Base-by-base conservation (phyloP, 2,113 vertebrate genomes). In the Notiomystis cincta region DNA sequence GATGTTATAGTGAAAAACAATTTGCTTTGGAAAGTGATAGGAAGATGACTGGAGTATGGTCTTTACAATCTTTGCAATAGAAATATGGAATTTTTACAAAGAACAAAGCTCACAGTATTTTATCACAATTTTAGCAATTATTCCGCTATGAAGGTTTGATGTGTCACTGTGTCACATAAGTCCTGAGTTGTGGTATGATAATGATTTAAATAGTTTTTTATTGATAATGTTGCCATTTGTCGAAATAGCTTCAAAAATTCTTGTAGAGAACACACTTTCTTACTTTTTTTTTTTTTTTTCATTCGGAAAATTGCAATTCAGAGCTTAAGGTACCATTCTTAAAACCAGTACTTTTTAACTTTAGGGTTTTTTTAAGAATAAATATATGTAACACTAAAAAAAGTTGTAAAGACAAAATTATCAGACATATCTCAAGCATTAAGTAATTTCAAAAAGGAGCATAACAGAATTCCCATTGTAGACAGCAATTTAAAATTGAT, bases 21-120 rank as follows among this genome's bases (percentile, higher is more conserved):
- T 66, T 93, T 91, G 42, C 40, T 95, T 82, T 73, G 16, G 57
- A 76, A 57, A 61, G 15, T 60, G 35, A 12, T 70, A 62, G 92
- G 31, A 94, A 90, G 90, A 72, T 40, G 69, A 78, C 69, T 82
- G 72, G 48, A 80, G 24, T 42, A 93, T 95, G 94, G 97, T 95
- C 87, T 95, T 95, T 88, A 37, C 31, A 89, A 8, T 81, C 37
- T 73, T 90, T 94, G 75, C 78, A 91, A 83, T 58, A 87, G 23
- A 19, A 60, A 82, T 77, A 66, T 50, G 45, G 24, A 82, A 45
- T 83, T 97, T 81, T 75, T 91, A 75, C 35, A 95, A 95, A 94
- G 48, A 80, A 27, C 14, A 85, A 91, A 80, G 38, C 48, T 90
- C 44, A 82, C 14, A 78, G 33, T 25, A 13, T 84, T 96, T 95